Evolutionary conservation across 1,140 invertebrate genomes (phyloP), one percentile per base, ranked within the genome.

Genomic region (Neomicropteryx cornuta): DNA sequence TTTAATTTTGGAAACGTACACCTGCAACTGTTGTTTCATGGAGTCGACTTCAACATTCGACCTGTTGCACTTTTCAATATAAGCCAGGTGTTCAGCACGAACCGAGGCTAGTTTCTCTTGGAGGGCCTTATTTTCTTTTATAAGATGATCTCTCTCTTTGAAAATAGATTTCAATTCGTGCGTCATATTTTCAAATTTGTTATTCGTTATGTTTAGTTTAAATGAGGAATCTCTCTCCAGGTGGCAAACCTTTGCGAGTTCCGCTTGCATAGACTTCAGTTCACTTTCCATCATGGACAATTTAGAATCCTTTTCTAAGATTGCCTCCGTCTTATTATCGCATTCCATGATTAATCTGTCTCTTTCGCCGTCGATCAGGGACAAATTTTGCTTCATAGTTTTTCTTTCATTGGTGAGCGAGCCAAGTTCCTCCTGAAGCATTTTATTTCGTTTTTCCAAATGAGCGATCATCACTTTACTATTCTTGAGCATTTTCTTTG

Each of bases 1-100:
- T 46, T 75, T 72, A 8, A 83, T 73, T 66, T 82, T 78, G 47
- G 70, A 70, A 10, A 82, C 77, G 56, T 83, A 83, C 49, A 77
- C 76, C 48, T 82, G 79, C 42, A 83, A 53, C 48, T 83, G 79
- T 42, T 71, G 67, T 52, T 79, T 82, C 18, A 83, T 53, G 46
- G 77, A 71, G 31, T 74, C 73, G 1, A 77, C 73, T 62, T 83
- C 76, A 49, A 70, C 70, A 24, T 66, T 66, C 4, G 72, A 68
- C 24, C 68, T 60, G 29, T 81, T 78, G 36, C 79, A 60, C 49
- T 81, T 76, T 36, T 69, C 69, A 36, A 72, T 60, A 5, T 69
- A 37, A 1, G 56, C 58, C n/a, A 64, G 50, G 10, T 63, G 49
- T 38, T 76, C 71, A 42, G 62, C 62, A 8, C 58, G 67, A 1